These are phyloP conservation scores for Platysteira castanea DNA, from an alignment of 2,113 vertebrate genomes.

Conservation along the genomic window DNA sequence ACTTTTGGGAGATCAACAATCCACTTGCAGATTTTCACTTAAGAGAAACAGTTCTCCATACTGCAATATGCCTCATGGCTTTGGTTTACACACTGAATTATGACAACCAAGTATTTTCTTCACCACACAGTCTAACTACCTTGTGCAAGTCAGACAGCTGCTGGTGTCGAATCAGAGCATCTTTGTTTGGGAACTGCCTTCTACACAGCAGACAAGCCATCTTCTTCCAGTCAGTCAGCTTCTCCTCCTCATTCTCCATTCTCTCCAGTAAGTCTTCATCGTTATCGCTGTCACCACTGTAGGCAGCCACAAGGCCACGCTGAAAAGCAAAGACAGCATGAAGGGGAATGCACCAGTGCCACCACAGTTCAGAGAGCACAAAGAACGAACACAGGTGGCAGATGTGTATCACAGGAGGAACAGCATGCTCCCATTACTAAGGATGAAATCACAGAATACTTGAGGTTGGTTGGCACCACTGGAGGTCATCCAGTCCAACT, in stretches of 20 bases:
- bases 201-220: conserved; percentile 93
- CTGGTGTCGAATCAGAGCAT: conserved; percentile 89
- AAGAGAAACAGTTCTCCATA: background rate
- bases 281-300: conserved; percentile 95
- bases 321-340: background rate
- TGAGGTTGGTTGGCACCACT: background rate
- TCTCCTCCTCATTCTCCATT: conserved; percentile 83
- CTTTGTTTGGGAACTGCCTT: conserved; percentile 95
- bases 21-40: background rate
- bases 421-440: background rate
- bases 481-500: background rate
- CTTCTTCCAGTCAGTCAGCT: conserved; percentile 95
- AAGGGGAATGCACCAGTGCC: background rate
- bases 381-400: background rate
- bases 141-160: conserved; percentile 97
- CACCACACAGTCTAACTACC: conserved; percentile 60
- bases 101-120: background rate
- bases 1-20: background rate
- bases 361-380: background rate
- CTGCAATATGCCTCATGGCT: background rate
- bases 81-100: background rate
- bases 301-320: conserved; percentile 93
- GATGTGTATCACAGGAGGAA: background rate
- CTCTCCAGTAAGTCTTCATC: conserved; percentile 86
- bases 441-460: background rate